phyloP scores from a whole-genome alignment of 2,888 invertebrate genomes.

The Formica aserva region DNA sequence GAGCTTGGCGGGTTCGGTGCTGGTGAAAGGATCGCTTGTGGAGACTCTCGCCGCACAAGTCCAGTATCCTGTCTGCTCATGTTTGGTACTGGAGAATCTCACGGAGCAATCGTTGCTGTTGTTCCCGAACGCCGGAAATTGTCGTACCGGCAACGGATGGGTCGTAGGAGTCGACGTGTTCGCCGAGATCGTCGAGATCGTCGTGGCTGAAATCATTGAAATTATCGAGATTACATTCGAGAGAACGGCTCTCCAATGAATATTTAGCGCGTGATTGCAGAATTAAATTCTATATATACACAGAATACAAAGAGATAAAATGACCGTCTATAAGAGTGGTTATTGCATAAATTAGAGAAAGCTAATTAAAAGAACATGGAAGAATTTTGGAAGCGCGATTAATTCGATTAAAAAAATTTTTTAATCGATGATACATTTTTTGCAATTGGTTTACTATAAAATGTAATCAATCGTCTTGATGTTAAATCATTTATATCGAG shows the following conservation, averaged over 20 bases:
- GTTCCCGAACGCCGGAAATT: constrained; percentile 84
- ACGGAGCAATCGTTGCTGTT: constrained; percentile 84
- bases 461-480: background rate
- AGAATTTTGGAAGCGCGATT: constrained; percentile 3
- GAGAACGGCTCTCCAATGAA: constrained; percentile 9
- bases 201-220: constrained; percentile 69
- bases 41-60: constrained; percentile 83
- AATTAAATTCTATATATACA: constrained; percentile 23
- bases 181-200: constrained; percentile 70
- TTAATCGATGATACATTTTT: background rate
- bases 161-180: constrained; percentile 74
- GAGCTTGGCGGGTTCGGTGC: constrained; percentile 82
- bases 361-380: background rate
- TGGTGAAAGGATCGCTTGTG: constrained; percentile 79
- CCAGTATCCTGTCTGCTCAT: constrained; percentile 84
- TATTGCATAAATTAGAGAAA: background rate
- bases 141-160: constrained; percentile 80
- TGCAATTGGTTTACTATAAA: background rate
- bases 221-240: background rate
- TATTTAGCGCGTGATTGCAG: constrained; percentile 21
- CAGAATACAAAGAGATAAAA: background rate
- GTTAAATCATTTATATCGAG: background rate
- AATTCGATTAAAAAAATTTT: background rate
- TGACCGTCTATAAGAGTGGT: background rate
- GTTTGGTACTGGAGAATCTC: constrained; percentile 82